These are phyloP conservation scores for Rissa tridactyla DNA, from an alignment of 2,113 vertebrate genomes.

Conservation along the genomic window DNA sequence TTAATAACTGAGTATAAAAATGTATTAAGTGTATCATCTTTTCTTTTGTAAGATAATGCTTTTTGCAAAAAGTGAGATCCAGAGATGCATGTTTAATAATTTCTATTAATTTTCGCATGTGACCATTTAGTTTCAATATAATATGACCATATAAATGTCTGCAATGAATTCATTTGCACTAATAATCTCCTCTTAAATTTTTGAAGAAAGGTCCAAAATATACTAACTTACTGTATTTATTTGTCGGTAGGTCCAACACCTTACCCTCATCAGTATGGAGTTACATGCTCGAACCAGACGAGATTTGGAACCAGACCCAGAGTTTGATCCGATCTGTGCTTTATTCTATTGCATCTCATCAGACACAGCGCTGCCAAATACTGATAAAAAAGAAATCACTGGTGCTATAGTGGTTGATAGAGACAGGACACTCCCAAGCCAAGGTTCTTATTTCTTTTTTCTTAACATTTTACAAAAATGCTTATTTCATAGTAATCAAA, in stretches of 20 bases:
- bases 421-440: slow-evolving; percentile 70
- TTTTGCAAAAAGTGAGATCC: background rate
- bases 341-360: slow-evolving; percentile 95
- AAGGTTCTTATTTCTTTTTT: slow-evolving; percentile 78
- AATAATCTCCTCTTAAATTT: background rate
- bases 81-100: background rate
- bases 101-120: background rate
- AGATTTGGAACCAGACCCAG: slow-evolving; percentile 94
- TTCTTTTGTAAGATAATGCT: background rate
- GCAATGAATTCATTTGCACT: background rate
- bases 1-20: background rate
- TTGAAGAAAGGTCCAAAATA: background rate
- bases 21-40: background rate
- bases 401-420: slow-evolving; percentile 90
- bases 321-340: slow-evolving; percentile 98
- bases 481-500: slow-evolving; percentile 37
- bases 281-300: slow-evolving; percentile 92
- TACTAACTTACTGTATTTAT: slow-evolving; percentile 16
- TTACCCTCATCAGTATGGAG: slow-evolving; percentile 94
- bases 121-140: background rate
- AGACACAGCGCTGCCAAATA: slow-evolving; percentile 79
- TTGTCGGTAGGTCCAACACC: slow-evolving; percentile 85
- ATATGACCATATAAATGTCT: background rate
- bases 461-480: slow-evolving; percentile 23
- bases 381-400: slow-evolving; percentile 78